Evolutionary conservation across 2,888 invertebrate genomes (phyloP), one percentile per base, ranked within the genome.

Genomic region (Drosophila gaucha): DNA sequence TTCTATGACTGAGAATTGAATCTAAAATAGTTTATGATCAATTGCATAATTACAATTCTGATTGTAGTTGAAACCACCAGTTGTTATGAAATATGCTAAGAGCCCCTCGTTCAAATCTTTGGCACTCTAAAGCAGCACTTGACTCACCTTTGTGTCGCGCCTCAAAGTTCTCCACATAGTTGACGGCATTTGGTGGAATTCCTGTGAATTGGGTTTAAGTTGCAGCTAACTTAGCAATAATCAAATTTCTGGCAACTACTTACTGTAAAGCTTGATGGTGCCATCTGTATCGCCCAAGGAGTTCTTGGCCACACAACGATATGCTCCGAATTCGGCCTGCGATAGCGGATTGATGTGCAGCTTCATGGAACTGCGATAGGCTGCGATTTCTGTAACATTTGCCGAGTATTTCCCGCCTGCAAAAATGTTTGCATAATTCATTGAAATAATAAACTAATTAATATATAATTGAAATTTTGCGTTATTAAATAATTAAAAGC

Each of bases 201-300:
- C 89, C 92, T 92, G 67, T 38, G n/a, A 10, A 44, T 14, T 16
- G 18, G 26, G 6, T 6, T 16, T 6, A 38, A 33, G 22, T 22
- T n/a, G 43, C 31, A 38, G 30, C 18, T 12, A 26, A 8, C 8
- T 14, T 1, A 22, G 12, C 10, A 9, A 18, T n/a, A 5, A 24
- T 6, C 1, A 2, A 3, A 6, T 6, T 9, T 24, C 18, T 0
- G 2, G 10, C 8, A 16, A 24, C 12, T 84, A 95, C 96, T 95
- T 93, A 96, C 96, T 94, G 90, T 96, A 96, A 70, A 96, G 92
- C 92, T 96, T 96, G 79, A 96, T 96, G 67, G 95, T 95, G 75
- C 96, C 96, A 91, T 96, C 96, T 8, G 96, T 96, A 87, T 96
- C 96, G 30, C 96, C 96, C 5, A 96, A 92, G 0, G 96, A 95